Evolutionary conservation across 2,113 vertebrate genomes (phyloP), one percentile per base, ranked within the genome.

Genomic region (Nanorana parkeri): DNA sequence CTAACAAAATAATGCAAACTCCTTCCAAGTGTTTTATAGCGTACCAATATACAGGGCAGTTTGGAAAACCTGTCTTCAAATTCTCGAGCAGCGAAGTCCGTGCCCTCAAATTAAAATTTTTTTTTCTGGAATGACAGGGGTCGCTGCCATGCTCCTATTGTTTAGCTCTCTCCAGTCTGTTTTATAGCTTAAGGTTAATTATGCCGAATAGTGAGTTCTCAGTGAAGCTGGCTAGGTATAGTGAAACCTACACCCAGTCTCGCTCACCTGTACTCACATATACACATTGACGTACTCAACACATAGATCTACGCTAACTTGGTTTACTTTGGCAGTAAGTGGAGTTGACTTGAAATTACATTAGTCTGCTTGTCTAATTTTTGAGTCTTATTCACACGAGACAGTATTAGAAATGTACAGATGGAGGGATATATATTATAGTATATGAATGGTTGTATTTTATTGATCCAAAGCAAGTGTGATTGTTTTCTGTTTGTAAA

Each of bases 11-110:
- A 65, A 77, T 51, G 74, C 74, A 52, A 41, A n/a, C 36, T 23
- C n/a, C 8, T 64, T 51, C 74, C 58, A 77, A 77, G 60, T 65
- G 21, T 65, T 64, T 64, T 77, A 77, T 64, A 77, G 58, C 64
- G 58, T 51, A 77, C 60, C 32, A 64, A 21, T 17, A 36, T 77
- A 64, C 51, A 16, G 73, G 74, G 60, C 60, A 64, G 21, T 71
- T 78, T 77, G 21, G 74, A 36, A 76, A 20, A 85, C 87, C 74
- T 82, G 66, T 81, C 85, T 78, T 80, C 84, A 41, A 85, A 85
- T 7, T 75, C 55, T 75, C 11, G n/a, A 24, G n/a, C 80, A 83
- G 63, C 86, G 79, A 86, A 83, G 85, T 73, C 86, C 36, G 29
- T 75, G 55, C 55, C 56, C 29, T 75, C 16, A 41, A 61, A 41